These are phyloP conservation scores for Zele albiditarsus DNA, from an alignment of 2,888 invertebrate genomes.

Conservation along the genomic window DNA sequence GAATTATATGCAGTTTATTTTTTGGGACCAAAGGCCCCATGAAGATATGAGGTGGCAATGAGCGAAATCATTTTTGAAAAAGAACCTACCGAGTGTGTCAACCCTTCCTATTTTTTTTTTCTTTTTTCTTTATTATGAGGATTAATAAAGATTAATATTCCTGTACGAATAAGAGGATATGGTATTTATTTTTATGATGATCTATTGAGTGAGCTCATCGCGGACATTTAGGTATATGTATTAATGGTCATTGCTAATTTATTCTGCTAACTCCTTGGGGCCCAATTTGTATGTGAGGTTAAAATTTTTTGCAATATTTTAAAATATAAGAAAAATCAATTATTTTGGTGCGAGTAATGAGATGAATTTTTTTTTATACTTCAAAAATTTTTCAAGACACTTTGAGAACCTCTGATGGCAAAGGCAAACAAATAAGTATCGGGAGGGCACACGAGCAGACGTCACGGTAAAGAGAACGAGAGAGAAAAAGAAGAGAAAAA, in stretches of 20 bases:
- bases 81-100: neutral
- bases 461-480: neutral
- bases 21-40: neutral
- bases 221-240: neutral
- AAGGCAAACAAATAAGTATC: neutral
- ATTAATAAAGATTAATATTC: slow-evolving; percentile 16
- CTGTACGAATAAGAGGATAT: neutral
- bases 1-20: neutral
- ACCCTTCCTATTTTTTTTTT: neutral
- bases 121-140: neutral
- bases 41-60: neutral
- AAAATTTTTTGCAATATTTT: too few species aligned
- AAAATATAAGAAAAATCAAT: too few species aligned
- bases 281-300: neutral
- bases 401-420: slow-evolving; percentile 16
- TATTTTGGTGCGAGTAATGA: too few species aligned
- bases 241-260: slow-evolving; percentile 14
- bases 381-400: neutral
- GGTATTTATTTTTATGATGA: neutral
- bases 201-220: neutral
- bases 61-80: slow-evolving; percentile 14
- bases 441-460: neutral
- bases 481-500: slow-evolving; percentile 7
- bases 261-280: neutral
- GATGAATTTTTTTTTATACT: neutral